Evolutionary conservation across 2,113 vertebrate species (phyloP), one percentile per base, ranked within the genome.

Genomic region (Camelus dromedarius): DNA sequence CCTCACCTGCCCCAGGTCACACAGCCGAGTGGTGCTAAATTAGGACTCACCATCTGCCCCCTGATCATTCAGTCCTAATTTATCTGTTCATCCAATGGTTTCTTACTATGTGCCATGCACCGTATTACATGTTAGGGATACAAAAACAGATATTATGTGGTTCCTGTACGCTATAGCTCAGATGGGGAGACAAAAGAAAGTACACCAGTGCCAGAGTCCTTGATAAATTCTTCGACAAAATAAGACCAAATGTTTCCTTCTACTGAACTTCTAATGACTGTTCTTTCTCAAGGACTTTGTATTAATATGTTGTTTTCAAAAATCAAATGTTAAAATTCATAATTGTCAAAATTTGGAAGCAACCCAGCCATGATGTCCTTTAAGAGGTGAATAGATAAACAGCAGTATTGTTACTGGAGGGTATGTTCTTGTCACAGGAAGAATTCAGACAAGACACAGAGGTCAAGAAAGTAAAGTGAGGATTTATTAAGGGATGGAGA

Each of bases 241-340:
- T 70, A 69, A 62, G 24, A 87, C 18, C 60, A 70, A 70, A 76
- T 64, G 12, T 81, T 66, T 85, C 38, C 80, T 80, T 87, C 66
- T 87, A 11, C 10, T 54, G 3, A 4, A 60, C 32, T 48, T 91
- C 18, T 56, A 46, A 56, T 64, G 22, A 48, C 28, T 88, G 13
- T 54, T 84, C 11, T 46, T 77, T 38, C 52, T 7, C 20, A 48
- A 13, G 70, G 6, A 72, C 35, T 93, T 85, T 69, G 14, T 52
- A 62, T 54, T 84, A 85, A 80, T 73, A 67, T 46, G 91, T 67
- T 92, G 5, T 13, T 89, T 69, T 84, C 66, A 66, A 83, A 80
- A 85, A n/a, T 12, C 5, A 84, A 76, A 79, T 38, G 8, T 73
- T 66, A 85, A 50, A 60, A 82, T 82, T 91, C 22, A 35, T 72